Evolutionary conservation across 2,888 invertebrate species (phyloP).

Genomic region (Andrena dorsata): DNA sequence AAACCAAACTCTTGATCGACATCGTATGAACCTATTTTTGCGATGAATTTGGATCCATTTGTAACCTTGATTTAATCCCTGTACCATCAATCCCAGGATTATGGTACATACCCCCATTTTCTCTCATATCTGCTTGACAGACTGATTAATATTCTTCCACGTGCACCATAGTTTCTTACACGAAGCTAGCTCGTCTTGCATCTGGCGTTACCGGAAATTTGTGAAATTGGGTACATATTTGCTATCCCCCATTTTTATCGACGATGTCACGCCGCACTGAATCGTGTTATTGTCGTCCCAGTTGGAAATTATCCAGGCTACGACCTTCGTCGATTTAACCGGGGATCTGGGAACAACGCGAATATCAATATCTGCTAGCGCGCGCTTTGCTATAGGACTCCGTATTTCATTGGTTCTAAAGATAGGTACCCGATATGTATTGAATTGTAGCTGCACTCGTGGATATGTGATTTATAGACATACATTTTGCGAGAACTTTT

Average conservation of each 20-base stretch:
- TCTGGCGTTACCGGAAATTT: conserved; percentile 15
- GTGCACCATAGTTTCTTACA: conserved; percentile 16
- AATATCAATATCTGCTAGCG: conserved; percentile 58
- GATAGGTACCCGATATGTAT: conserved; percentile 26
- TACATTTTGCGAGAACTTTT: too few species aligned
- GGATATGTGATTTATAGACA: conserved; percentile 1
- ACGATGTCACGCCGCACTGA: conserved; percentile 37
- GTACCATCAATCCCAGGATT: conserved; percentile 11
- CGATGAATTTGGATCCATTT: neutral
- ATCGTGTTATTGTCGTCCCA: conserved; percentile 68
- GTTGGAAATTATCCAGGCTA: conserved; percentile 70
- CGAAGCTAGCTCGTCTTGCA: neutral
- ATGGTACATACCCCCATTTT: neutral
- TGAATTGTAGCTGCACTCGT: conserved; percentile 16
- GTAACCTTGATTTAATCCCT: conserved; percentile 22
- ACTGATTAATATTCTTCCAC: conserved; percentile 33
- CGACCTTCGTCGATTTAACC: conserved; percentile 45
- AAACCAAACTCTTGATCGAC: too few species aligned
- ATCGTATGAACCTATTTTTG: neutral
- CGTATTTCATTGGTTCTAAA: conserved; percentile 23
- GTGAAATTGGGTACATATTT: conserved; percentile 48
- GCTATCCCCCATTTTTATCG: conserved; percentile 57
- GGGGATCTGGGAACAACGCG: conserved; percentile 52
- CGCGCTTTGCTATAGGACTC: conserved; percentile 41
- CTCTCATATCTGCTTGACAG: neutral